These are phyloP conservation scores for Clamator glandarius DNA, from an alignment of 2,797 vertebrate genomes.

Conservation along the genomic window DNA sequence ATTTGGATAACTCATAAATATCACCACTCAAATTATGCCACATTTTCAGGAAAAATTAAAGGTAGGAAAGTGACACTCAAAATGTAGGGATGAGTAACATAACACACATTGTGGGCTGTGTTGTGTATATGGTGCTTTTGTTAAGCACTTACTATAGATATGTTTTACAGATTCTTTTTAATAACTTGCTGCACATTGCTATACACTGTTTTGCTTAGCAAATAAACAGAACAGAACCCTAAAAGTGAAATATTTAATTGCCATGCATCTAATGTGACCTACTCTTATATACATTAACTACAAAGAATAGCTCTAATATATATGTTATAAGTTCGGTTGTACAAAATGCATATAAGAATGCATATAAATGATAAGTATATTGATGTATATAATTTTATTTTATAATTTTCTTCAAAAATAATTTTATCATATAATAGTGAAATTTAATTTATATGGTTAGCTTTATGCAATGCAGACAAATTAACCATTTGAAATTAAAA, in stretches of 20 bases:
- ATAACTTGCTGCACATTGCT: not conserved
- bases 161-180: not conserved
- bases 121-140: not conserved
- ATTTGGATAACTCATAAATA: not conserved
- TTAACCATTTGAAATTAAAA: not conserved
- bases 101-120: fast-evolving
- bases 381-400: not conserved
- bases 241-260: not conserved
- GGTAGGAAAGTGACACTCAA: not conserved
- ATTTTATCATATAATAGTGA: not conserved
- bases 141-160: not conserved
- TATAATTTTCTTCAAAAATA: not conserved
- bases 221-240: not conserved
- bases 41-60: not conserved
- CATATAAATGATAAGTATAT: not conserved
- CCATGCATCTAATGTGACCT: not conserved
- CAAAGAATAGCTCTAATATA: not conserved
- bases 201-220: not conserved
- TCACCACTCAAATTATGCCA: not conserved
- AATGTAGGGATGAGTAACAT: not conserved
- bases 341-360: not conserved
- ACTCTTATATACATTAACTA: not conserved
- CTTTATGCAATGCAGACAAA: not conserved
- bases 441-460: not conserved
- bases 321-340: not conserved